A percentile compares a stretch with the other conserved stretches of the same genome.
These are phyloP conservation scores for Episyrphus balteatus DNA, from an alignment of 1,140 invertebrate species.

Conservation along the genomic window DNA sequence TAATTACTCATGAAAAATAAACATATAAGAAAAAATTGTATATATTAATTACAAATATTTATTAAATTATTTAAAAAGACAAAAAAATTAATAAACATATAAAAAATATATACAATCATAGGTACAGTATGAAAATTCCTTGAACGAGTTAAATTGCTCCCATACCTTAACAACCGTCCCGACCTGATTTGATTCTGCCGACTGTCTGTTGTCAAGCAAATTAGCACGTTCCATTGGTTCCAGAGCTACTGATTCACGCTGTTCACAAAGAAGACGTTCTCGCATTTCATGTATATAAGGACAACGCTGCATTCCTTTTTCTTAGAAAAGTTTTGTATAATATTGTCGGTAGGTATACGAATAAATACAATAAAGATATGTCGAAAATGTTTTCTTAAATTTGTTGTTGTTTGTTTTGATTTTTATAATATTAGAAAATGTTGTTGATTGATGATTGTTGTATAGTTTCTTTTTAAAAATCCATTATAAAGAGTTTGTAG, in stretches of 20 bases:
- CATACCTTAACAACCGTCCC: constrained; percentile 75
- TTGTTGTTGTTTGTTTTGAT: too few relatives aligned
- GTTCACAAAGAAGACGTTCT: constrained; percentile 66
- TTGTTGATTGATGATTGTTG: too few relatives aligned
- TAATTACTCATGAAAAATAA: too few relatives aligned
- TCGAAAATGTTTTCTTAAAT: too few relatives aligned
- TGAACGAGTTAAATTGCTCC: constrained; percentile 30
- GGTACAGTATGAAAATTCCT: constrained; percentile 14
- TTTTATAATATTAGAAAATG: too few relatives aligned
- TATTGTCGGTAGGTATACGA: too few relatives aligned
- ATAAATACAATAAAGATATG: too few relatives aligned
- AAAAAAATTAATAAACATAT: not conserved
- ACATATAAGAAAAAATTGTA: too few relatives aligned
- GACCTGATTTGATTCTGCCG: constrained; percentile 54
- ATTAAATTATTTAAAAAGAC: not conserved
- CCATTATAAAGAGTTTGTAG: too few relatives aligned
- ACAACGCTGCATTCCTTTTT: constrained; percentile 66
- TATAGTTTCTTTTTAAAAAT: too few relatives aligned
- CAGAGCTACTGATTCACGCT: constrained; percentile 42
- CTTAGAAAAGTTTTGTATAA: too few relatives aligned
- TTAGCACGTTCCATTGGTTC: constrained; percentile 38
- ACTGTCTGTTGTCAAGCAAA: constrained; percentile 48
- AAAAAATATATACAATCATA: not conserved
- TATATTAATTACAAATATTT: too few relatives aligned
- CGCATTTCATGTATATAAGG: constrained; percentile 85